Base-by-base conservation (phyloP, 2,888 invertebrate genomes). In the Drosophila meridionalis region DNA sequence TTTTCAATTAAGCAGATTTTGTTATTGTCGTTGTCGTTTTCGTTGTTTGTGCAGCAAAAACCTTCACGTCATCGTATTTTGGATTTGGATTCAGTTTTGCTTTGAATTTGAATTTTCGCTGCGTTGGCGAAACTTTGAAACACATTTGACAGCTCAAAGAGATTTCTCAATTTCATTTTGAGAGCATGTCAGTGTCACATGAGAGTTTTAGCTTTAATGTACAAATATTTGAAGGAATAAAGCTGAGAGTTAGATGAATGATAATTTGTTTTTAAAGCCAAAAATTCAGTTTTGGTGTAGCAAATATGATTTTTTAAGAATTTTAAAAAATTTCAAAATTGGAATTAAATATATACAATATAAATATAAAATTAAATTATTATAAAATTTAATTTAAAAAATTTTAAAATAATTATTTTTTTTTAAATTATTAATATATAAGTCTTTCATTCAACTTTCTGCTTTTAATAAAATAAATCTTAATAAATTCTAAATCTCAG, bases 1-100 rank as follows among this genome's bases (percentile, higher is more conserved):
- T 61, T 73, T 73, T 73, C 71, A 73, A 76, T 78, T 75, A 75
- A 70, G 83, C 77, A 73, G 55, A 71, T 63, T 68, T 72, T 62
- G 20, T 20, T 20, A 20, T 68, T 71, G 6, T 32, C 11, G 2
- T 32, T 32, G 32, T 28, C 1, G 7, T 2, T 14, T n/a, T 42
- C 42, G 14, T 47, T 47, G 45, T 47, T 47, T 26, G 45, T 65
- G 48, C 52, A 34, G 61, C 7, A 34, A 76, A 79, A 79, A 80
- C 78, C 73, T 68, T 78, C 66, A 14, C 20, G 45, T 62, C 11
- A 68, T 64, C 52, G 61, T 26, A 52, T 56, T 63, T 38, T 30
- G 26, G 26, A 5, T 28, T 47, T n/a, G 0, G 30, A 30, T n/a
- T 36, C 9, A 20, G 8, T 3, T 9, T 26, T 30, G 55, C 26